Evolutionary conservation across 2,113 vertebrate genomes (phyloP).

Genomic region (Aptenodytes forsteri): DNA sequence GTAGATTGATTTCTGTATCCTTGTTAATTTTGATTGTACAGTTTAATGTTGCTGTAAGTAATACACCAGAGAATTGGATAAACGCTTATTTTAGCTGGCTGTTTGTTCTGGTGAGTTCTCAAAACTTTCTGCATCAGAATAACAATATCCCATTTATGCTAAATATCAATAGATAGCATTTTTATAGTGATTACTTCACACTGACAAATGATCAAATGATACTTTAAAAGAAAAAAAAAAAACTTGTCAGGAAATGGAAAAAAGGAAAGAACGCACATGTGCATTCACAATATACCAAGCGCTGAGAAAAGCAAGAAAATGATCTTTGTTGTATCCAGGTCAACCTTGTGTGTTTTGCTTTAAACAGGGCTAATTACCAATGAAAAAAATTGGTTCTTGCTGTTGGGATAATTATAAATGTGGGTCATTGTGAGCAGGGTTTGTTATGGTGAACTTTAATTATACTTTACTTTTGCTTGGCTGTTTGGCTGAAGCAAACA

Average conservation of each 20-base stretch:
- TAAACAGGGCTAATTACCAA: conserved; percentile 43
- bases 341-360: conserved; percentile 9
- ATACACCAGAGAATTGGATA: background rate
- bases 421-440: background rate
- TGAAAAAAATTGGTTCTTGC: background rate
- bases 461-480: conserved; percentile 27
- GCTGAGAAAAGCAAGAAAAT: conserved; percentile 25
- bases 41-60: background rate
- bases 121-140: background rate
- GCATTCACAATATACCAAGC: background rate
- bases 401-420: conserved; percentile 22
- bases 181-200: background rate
- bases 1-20: background rate
- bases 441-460: conserved; percentile 44
- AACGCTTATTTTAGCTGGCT: background rate
- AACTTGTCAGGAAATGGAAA: background rate
- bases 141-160: background rate
- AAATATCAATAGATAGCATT: background rate
- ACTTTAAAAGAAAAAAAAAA: background rate
- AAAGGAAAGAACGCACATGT: background rate
- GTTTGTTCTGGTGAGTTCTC: background rate
- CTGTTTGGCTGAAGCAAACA: conserved; percentile 45
- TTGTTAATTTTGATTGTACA: background rate
- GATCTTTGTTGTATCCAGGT: background rate
- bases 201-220: background rate